Evolutionary conservation across 64 coral and sea anemone genomes (phyloP).

Genomic region (Astreopora myriophthalma): DNA sequence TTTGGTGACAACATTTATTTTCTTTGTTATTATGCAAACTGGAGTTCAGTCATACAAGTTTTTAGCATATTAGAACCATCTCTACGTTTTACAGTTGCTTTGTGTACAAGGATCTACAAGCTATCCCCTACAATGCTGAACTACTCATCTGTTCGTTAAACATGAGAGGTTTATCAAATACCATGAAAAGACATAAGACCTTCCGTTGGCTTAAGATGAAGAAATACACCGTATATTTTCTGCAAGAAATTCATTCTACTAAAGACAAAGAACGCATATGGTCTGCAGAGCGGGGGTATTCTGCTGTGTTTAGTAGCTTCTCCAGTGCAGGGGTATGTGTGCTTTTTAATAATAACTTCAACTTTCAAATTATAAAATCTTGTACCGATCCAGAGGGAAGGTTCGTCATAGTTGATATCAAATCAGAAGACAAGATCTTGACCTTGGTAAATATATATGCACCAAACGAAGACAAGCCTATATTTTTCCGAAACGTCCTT

Average conservation of each 20-base stretch:
- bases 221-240: too few relatives aligned
- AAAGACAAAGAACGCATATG: too few relatives aligned
- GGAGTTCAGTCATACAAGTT: neutral
- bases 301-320: too few relatives aligned
- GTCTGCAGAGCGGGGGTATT: too few relatives aligned
- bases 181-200: too few relatives aligned
- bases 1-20: neutral
- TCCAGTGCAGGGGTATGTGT: neutral
- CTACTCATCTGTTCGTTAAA: too few relatives aligned
- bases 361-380: neutral
- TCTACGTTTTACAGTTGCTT: neutral
- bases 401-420: neutral
- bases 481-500: neutral
- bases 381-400: neutral
- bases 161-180: too few relatives aligned
- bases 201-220: too few relatives aligned
- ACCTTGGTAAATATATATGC: neutral
- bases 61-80: neutral
- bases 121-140: neutral
- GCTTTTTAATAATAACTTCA: neutral
- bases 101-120: neutral
- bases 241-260: too few relatives aligned
- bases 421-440: neutral
- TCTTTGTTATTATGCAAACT: neutral
- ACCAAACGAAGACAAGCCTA: neutral